Conservation (phyloP, 2,113 vertebrate species). For the Ictalurus furcatus region DNA sequence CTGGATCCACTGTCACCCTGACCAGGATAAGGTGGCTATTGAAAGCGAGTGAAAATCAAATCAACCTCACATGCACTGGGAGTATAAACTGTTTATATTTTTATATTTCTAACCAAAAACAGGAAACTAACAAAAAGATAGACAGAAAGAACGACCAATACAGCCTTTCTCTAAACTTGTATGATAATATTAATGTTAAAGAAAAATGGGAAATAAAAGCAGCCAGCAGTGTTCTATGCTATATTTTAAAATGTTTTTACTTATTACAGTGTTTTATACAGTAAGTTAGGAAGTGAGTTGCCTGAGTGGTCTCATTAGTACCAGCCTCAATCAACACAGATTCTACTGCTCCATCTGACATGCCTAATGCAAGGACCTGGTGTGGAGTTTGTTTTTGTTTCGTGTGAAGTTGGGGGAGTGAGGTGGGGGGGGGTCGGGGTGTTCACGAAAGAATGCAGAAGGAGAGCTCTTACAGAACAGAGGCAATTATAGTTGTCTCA, state of each 20-base stretch:
- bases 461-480: constrained; percentile 28
- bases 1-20: neutral
- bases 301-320: constrained; percentile 6
- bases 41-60: neutral
- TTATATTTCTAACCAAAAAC: neutral
- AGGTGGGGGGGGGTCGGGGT: neutral
- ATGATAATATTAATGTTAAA: neutral
- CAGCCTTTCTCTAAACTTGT: neutral
- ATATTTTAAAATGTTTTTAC: neutral
- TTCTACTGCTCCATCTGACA: neutral
- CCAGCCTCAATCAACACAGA: neutral
- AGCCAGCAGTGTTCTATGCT: neutral
- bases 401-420: neutral
- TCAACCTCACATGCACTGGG: neutral
- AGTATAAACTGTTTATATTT: neutral
- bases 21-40: neutral
- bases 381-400: constrained; percentile 37
- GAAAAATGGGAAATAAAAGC: neutral
- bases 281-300: neutral
- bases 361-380: neutral
- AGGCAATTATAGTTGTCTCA: constrained; percentile 27
- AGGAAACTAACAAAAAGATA: neutral
- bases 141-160: neutral
- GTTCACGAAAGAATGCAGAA: constrained; percentile 38
- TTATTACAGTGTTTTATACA: neutral